Conservation (phyloP, 1,140 invertebrate genomes). For the Nilaparvata lugens region DNA sequence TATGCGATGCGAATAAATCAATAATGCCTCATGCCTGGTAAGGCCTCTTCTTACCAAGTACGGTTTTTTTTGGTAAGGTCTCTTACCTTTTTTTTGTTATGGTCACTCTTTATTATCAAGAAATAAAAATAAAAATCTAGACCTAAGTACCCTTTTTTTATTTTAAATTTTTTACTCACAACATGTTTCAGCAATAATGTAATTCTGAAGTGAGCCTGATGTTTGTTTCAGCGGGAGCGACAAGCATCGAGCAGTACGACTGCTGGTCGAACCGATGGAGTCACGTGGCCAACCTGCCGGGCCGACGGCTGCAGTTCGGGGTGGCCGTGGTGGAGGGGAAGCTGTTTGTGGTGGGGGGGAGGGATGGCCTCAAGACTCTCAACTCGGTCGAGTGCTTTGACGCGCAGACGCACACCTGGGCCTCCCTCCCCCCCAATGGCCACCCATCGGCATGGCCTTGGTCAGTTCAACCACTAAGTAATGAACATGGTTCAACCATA, state of each 20-base stretch:
- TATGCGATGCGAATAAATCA: no score
- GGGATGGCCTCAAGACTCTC: constrained; percentile 88
- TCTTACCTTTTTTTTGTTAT: no score
- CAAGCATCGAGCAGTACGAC: constrained; percentile 84
- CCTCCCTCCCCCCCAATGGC: constrained; percentile 75
- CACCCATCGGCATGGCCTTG: constrained; percentile 81
- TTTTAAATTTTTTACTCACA: no score
- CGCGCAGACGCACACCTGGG: constrained; percentile 68
- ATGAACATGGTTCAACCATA: no score
- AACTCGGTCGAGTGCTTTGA: constrained; percentile 82
- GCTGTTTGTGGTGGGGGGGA: constrained; percentile 73
- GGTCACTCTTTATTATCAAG: no score
- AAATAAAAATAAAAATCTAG: no score
- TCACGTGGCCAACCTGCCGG: constrained; percentile 65
- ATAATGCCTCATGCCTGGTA: no score
- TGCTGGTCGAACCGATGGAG: constrained; percentile 76
- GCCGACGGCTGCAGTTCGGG: constrained; percentile 77
- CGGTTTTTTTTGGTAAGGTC: no score
- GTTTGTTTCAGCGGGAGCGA: constrained; percentile 52
- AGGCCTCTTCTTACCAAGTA: no score
- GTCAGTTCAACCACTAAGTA: constrained; percentile 32
- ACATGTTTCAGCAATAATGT: no score
- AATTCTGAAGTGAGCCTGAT: no score
- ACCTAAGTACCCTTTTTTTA: neutral
- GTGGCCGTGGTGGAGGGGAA: constrained; percentile 79